Percentiles rank a stretch among this genome's conserved stretches.
phyloP scores from a whole-genome alignment of 2,888 invertebrate species.

The Cotesia congregata region DNA sequence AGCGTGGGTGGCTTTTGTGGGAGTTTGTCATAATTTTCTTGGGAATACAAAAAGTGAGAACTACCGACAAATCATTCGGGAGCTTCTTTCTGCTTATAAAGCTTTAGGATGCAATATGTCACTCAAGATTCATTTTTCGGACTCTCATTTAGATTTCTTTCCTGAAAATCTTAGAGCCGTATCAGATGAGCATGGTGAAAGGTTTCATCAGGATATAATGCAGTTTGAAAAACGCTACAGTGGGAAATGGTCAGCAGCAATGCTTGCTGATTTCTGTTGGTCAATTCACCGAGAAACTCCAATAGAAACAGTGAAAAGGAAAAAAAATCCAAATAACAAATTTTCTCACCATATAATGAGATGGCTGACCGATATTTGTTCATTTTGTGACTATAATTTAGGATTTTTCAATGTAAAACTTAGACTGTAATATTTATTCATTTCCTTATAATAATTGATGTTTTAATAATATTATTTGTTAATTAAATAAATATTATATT shows the following conservation, averaged over 20 bases:
- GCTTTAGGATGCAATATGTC: slow-evolving; percentile 51
- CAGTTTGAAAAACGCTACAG: slow-evolving; percentile 52
- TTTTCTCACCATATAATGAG: slow-evolving; percentile 9
- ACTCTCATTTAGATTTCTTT: slow-evolving; percentile 54
- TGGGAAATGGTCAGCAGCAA: slow-evolving; percentile 35
- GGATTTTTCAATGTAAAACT: slow-evolving; percentile 7
- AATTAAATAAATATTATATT: neutral
- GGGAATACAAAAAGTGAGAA: slow-evolving; percentile 37
- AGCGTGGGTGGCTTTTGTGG: slow-evolving; percentile 35
- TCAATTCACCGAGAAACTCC: slow-evolving; percentile 24
- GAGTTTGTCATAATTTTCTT: slow-evolving; percentile 34
- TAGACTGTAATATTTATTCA: neutral
- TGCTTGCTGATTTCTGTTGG: slow-evolving; percentile 43
- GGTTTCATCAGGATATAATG: slow-evolving; percentile 56
- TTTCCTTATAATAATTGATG: neutral
- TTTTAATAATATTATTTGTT: neutral
- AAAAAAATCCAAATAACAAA: slow-evolving; percentile 6
- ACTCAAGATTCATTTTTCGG: slow-evolving; percentile 54
- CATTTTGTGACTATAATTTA: slow-evolving; percentile 4
- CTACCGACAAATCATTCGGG: slow-evolving; percentile 25
- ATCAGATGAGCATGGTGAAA: slow-evolving; percentile 56
- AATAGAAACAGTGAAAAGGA: slow-evolving; percentile 23
- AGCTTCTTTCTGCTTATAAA: slow-evolving; percentile 41
- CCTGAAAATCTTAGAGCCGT: slow-evolving; percentile 51
- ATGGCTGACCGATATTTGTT: neutral